Evolutionary conservation across 2,888 invertebrate species (phyloP), one percentile per base, ranked within the genome.

Genomic region (Aphodius sticticus): DNA sequence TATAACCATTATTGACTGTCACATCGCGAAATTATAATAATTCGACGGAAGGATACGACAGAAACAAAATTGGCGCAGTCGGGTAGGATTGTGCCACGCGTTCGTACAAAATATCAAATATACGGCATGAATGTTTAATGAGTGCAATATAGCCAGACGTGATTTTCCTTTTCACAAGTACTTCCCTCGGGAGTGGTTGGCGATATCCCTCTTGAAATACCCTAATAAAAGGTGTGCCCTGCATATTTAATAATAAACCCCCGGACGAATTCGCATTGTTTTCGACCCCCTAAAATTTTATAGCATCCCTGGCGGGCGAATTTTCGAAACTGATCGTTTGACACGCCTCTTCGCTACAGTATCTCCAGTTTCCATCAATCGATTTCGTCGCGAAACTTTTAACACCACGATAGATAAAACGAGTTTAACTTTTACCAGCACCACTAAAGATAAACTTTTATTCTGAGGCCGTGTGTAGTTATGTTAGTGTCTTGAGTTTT

Each of bases 161-260:
- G 53, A 53, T 53, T 53, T 53, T 53, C 53, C 53, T 53, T 53
- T 53, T 53, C 53, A 53, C 53, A 12, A 53, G 53, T 53, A 9
- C 2, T 9, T 53, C 53, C 53, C 53, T 5, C 9, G 53, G 12
- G 53, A 53, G 12, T 12, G 53, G 53, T 26, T 53, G 12, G 53
- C 53, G 1, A 53, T 53, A 53, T 53, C 12, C 53, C 7, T 9
- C 53, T 53, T 12, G 53, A 12, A 12, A 53, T 7, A 53, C 53
- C 53, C 53, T 53, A 53, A 53, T 53, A 53, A 53, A 53, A 53
- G 53, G 53, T 53, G 53, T 9, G 12, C 53, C 53, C 53, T 53
- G 53, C 53, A 53, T 53, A 53, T 53, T 53, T 53, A 53, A 53
- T 53, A 53, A 53, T 53, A 53, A 53, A 53, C 53, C 53, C 53